Conservation (phyloP, 1,140 invertebrate species). For the Listronotus bonariensis region DNA sequence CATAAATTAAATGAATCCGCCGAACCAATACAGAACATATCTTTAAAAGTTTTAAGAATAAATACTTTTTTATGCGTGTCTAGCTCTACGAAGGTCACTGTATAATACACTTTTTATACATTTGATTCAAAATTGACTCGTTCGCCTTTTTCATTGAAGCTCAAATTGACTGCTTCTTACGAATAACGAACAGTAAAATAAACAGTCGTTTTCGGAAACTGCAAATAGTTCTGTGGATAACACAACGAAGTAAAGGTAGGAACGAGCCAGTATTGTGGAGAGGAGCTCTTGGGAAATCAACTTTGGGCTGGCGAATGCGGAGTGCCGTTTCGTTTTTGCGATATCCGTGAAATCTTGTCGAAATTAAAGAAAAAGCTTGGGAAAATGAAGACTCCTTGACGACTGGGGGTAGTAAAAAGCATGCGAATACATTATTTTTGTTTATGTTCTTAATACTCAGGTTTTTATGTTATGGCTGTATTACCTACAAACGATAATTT, state of each 20-base stretch:
- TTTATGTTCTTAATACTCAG: conserved; percentile 2
- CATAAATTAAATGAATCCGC: no score
- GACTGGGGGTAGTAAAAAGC: conserved; percentile 1
- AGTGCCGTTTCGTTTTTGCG: conserved; percentile 3
- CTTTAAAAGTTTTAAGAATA: no score
- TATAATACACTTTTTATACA: no score
- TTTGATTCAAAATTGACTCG: no score
- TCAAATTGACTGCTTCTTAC: no score
- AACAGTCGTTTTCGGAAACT: conserved; percentile 7
- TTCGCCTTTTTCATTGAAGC: no score
- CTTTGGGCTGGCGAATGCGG: conserved; percentile 8
- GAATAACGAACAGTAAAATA: conserved; percentile 1
- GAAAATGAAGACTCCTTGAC: not conserved
- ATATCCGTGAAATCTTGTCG: conserved; percentile 2
- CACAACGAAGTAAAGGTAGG: conserved; percentile 5
- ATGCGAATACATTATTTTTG: not conserved
- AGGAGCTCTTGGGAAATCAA: conserved; percentile 8
- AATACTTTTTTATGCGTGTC: no score
- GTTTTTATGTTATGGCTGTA: no score
- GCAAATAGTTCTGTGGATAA: conserved; percentile 12
- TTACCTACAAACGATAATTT: no score
- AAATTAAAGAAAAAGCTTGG: conserved; percentile 12
- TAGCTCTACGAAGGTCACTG: no score
- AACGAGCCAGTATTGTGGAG: conserved; percentile 11
- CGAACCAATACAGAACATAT: no score